Percentiles rank a stretch among this genome's conserved stretches.
Evolutionary conservation across 2,888 invertebrate species (phyloP).

Genomic region (Dendrolimus pini): DNA sequence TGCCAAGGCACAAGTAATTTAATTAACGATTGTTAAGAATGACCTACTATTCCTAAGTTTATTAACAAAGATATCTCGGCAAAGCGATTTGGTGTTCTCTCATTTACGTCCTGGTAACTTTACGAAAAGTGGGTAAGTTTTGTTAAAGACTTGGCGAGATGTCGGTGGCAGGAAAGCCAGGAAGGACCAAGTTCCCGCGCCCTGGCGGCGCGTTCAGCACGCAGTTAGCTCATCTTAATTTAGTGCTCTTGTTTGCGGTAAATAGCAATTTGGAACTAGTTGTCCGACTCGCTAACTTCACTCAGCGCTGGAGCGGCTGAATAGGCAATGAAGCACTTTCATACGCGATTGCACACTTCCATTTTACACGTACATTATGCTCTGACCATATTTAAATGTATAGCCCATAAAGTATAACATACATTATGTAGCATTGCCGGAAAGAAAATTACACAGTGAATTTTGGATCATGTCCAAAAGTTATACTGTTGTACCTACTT

Average conservation of each 20-base stretch:
- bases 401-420: too few relatives aligned
- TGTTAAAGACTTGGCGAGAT: slow-evolving; percentile 26
- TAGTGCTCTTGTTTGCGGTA: slow-evolving; percentile 63
- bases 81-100: slow-evolving; percentile 21
- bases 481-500: too few relatives aligned
- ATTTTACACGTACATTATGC: background rate
- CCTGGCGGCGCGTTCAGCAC: slow-evolving; percentile 25
- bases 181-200: slow-evolving; percentile 19
- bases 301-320: slow-evolving; percentile 28
- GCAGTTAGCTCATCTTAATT: slow-evolving; percentile 60
- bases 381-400: background rate
- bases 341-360: slow-evolving; percentile 6
- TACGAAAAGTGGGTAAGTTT: slow-evolving; percentile 32
- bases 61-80: slow-evolving; percentile 22
- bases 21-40: slow-evolving; percentile 9
- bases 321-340: slow-evolving; percentile 35
- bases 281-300: slow-evolving; percentile 44
- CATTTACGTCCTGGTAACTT: slow-evolving; percentile 27
- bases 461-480: too few relatives aligned
- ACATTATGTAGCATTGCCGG: too few relatives aligned
- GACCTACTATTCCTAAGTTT: slow-evolving; percentile 11
- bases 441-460: too few relatives aligned
- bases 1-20: slow-evolving; percentile 6
- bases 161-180: background rate
- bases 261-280: slow-evolving; percentile 64